These are phyloP conservation scores for Epinephelus fuscoguttatus DNA, from an alignment of 2,113 vertebrate species.

Conservation along the genomic window DNA sequence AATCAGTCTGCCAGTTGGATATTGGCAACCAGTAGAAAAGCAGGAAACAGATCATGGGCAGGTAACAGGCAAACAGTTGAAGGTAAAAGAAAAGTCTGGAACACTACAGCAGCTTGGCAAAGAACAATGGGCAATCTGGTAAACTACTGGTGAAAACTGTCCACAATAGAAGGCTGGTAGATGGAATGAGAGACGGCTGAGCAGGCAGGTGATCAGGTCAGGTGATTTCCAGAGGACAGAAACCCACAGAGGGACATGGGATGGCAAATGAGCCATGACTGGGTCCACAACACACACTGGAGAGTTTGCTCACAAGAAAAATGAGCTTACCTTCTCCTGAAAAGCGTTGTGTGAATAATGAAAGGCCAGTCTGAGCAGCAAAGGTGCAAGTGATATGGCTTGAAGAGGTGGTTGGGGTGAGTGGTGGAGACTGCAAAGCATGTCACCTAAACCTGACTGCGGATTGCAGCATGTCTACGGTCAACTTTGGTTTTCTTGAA, in stretches of 20 bases:
- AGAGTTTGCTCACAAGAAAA: neutral
- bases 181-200: neutral
- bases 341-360: neutral
- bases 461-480: neutral
- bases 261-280: neutral
- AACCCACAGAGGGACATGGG: neutral
- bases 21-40: constrained; percentile 1
- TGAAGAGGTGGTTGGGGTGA: neutral
- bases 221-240: neutral
- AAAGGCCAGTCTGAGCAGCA: neutral
- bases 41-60: neutral
- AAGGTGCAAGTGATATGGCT: neutral
- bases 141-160: neutral
- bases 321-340: neutral
- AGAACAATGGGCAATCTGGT: neutral
- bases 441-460: neutral
- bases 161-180: neutral
- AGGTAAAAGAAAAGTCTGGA: neutral
- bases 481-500: neutral
- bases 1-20: constrained; percentile 7
- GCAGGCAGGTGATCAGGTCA: constrained; percentile 1
- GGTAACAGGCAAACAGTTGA: neutral
- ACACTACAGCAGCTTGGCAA: neutral
- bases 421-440: neutral
- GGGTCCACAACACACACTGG: neutral